phyloP scores from a whole-genome alignment of 2,888 invertebrate genomes.

The Saturnia pavonia region DNA sequence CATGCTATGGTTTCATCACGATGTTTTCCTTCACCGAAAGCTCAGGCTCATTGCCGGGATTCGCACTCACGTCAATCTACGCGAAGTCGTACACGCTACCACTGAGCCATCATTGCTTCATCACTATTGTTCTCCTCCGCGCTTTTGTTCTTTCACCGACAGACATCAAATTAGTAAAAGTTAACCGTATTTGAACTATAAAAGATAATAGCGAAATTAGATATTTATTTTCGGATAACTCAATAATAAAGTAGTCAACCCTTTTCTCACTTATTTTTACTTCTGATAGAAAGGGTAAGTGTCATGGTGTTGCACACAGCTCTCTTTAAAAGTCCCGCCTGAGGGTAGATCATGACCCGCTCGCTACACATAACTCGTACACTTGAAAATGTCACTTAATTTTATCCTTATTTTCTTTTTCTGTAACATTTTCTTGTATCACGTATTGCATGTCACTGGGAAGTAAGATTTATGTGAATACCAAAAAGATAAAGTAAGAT shows the following conservation, averaged over 20 bases:
- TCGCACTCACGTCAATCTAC: too few species aligned
- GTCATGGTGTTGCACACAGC: constrained; percentile 14
- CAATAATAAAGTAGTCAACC: constrained; percentile 20
- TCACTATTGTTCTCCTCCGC: neutral
- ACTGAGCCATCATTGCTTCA: too few species aligned
- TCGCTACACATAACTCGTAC: constrained; percentile 25
- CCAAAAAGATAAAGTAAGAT: neutral
- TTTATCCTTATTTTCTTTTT: constrained; percentile 16
- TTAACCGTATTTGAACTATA: neutral
- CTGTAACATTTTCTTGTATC: constrained; percentile 13
- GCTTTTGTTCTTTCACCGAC: neutral
- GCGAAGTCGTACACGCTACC: too few species aligned
- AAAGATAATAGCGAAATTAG: neutral
- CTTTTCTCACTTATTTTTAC: constrained; percentile 14
- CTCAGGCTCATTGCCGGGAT: too few species aligned
- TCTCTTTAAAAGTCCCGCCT: constrained; percentile 17
- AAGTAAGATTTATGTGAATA: constrained; percentile 1
- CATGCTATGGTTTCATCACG: too few species aligned
- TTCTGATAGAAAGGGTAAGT: constrained; percentile 8
- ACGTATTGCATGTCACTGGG: neutral
- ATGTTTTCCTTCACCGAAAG: too few species aligned
- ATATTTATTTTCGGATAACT: neutral
- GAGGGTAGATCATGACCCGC: constrained; percentile 46
- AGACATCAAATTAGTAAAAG: neutral
- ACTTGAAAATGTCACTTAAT: constrained; percentile 17